phyloP scores from a whole-genome alignment of 2,113 vertebrate species.

The Ammodytes dubius region DNA sequence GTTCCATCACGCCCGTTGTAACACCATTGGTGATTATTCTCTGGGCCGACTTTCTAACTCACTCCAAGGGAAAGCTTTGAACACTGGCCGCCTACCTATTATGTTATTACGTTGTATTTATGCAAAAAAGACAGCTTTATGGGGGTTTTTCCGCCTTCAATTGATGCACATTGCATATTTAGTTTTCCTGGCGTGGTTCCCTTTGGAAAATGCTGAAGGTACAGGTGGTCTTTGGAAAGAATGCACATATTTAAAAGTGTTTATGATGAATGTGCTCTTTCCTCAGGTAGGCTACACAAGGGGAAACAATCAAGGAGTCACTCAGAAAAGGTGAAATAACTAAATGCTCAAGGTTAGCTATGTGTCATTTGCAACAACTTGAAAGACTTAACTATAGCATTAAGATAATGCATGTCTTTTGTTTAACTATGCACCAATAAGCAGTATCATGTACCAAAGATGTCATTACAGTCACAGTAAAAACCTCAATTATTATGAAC shows the following conservation, averaged over 20 bases:
- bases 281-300: not conserved
- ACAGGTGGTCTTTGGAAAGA: slow-evolving; percentile 41
- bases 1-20: slow-evolving; percentile 37
- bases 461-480: slow-evolving; percentile 1
- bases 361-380: slow-evolving; percentile 5
- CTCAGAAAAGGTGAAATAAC: not conserved
- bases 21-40: slow-evolving; percentile 36
- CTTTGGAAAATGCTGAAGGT: slow-evolving; percentile 51
- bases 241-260: slow-evolving; percentile 22
- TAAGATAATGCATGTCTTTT: not conserved
- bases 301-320: slow-evolving; percentile 6
- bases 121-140: slow-evolving; percentile 56
- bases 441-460: not conserved
- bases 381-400: not conserved
- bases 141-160: slow-evolving; percentile 63
- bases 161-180: slow-evolving; percentile 50
- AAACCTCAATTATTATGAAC: not conserved
- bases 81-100: slow-evolving; percentile 57
- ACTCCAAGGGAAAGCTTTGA: slow-evolving; percentile 44
- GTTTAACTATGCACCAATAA: not conserved
- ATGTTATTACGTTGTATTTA: slow-evolving; percentile 68
- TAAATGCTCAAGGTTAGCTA: not conserved
- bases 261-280: slow-evolving; percentile 39
- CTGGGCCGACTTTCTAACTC: slow-evolving; percentile 1
- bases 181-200: slow-evolving; percentile 69